Evolutionary conservation across 2,888 invertebrate genomes (phyloP).

Genomic region (Coenonympha arcania): DNA sequence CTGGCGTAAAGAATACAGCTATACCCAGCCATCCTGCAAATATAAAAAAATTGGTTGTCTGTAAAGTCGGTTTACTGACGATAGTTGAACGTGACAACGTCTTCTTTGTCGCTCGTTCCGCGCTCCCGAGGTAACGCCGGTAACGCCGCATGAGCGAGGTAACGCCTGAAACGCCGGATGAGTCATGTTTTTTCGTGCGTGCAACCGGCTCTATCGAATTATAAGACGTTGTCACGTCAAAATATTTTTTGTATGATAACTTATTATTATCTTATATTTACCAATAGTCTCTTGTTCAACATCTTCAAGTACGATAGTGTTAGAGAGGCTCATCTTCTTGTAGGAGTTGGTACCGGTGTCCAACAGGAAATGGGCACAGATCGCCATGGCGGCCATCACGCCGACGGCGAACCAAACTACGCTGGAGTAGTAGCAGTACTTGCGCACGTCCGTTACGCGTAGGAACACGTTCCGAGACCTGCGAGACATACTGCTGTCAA

Average conservation of each 20-base stretch:
- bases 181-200: no score
- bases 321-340: slow-evolving; percentile 65
- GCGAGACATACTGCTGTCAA: slow-evolving; percentile 31
- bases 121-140: no score
- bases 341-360: slow-evolving; percentile 76
- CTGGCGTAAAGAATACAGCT: slow-evolving; percentile 86
- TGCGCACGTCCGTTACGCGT: slow-evolving; percentile 86
- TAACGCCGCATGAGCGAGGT: no score
- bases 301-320: slow-evolving; percentile 66
- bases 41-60: no score
- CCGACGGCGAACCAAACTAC: slow-evolving; percentile 86
- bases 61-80: no score
- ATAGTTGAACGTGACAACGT: no score
- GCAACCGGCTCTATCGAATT: no score
- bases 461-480: slow-evolving; percentile 89
- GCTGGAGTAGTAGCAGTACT: slow-evolving; percentile 89
- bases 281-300: slow-evolving; percentile 83
- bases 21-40: slow-evolving; percentile 84
- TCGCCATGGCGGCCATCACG: slow-evolving; percentile 80
- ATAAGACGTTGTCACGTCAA: no score
- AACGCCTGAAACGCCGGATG: no score
- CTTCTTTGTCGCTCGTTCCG: no score
- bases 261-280: no score
- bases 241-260: no score
- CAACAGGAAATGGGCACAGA: slow-evolving; percentile 86